These are phyloP conservation scores for Sarcophaga peregrina DNA, from an alignment of 1,140 invertebrate genomes.

Conservation along the genomic window DNA sequence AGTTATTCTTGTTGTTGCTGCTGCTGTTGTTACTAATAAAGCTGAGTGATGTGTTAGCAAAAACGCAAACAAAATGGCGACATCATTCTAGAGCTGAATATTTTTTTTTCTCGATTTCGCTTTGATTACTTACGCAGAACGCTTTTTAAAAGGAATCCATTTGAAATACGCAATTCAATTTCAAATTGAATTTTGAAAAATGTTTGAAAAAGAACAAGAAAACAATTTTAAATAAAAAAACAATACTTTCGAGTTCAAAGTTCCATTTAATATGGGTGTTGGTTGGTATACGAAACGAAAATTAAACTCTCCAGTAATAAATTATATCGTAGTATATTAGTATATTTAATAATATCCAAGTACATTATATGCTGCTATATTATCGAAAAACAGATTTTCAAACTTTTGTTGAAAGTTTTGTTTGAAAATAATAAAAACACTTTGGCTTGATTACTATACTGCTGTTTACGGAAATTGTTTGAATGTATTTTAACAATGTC, in stretches of 20 bases:
- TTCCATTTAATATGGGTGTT: too few relatives aligned
- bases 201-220: too few relatives aligned
- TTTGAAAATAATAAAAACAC: not conserved
- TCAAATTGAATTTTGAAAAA: too few relatives aligned
- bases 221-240: too few relatives aligned
- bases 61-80: not conserved
- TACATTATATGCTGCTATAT: too few relatives aligned
- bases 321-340: too few relatives aligned
- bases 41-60: conserved; percentile 18
- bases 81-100: not conserved
- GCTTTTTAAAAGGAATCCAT: not conserved
- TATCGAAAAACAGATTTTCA: not conserved
- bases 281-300: too few relatives aligned
- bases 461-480: too few relatives aligned
- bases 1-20: not conserved
- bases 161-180: not conserved
- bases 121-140: conserved; percentile 10
- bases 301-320: too few relatives aligned
- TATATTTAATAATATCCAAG: too few relatives aligned
- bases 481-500: too few relatives aligned
- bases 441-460: not conserved
- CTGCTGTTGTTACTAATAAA: not conserved
- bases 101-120: not conserved
- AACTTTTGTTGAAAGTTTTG: not conserved
- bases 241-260: too few relatives aligned